phyloP scores from a whole-genome alignment of 2,113 vertebrate species.

The Nycticebus coucang region DNA sequence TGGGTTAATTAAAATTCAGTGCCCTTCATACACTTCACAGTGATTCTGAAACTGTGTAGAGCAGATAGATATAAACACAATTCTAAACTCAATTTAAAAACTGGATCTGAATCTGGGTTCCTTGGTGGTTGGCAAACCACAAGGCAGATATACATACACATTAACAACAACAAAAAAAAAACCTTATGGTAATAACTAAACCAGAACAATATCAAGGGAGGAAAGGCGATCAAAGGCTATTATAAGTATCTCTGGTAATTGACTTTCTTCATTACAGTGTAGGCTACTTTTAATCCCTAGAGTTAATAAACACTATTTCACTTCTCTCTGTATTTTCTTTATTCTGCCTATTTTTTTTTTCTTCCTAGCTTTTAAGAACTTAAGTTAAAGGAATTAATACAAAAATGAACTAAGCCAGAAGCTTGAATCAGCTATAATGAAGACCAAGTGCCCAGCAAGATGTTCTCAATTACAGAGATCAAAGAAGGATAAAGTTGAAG shows the following conservation, averaged over 20 bases:
- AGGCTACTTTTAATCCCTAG: neutral
- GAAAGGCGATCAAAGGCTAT: neutral
- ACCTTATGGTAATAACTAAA: neutral
- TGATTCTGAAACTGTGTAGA: neutral
- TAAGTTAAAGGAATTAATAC: neutral
- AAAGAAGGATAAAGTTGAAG: neutral
- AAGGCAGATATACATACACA: neutral
- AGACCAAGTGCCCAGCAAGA: neutral
- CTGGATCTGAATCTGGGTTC: neutral
- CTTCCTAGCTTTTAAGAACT: neutral
- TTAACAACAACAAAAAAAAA: neutral
- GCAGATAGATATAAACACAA: neutral
- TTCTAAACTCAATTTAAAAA: constrained; percentile 4
- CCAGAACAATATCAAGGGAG: neutral
- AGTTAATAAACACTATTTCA: neutral
- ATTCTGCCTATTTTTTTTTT: neutral
- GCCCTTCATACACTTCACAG: neutral
- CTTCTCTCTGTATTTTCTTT: neutral
- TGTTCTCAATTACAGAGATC: neutral
- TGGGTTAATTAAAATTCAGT: neutral
- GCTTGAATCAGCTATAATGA: neutral
- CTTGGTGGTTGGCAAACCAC: neutral
- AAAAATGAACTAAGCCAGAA: neutral
- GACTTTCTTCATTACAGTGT: neutral
- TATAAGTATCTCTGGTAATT: neutral